Evolutionary conservation across 1,140 invertebrate genomes (phyloP), one percentile per base, ranked within the genome.

Genomic region (Zelostemma sp.): DNA sequence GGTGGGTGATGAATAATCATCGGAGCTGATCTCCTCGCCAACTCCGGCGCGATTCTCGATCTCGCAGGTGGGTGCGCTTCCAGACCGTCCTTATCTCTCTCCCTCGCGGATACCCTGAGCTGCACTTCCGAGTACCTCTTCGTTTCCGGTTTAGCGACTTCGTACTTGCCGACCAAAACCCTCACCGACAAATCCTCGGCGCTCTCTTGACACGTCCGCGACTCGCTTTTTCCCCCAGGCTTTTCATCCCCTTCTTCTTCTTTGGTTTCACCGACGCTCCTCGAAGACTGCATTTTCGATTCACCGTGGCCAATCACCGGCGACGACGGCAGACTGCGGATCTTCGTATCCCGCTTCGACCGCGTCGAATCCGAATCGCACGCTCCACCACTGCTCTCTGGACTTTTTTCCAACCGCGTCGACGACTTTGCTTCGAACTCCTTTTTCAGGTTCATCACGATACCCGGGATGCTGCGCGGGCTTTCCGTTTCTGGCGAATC

Each of bases 361-460:
- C 75, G 77, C 31, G 71, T 14, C 15, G 62, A 28, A 16, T 67
- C 63, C 6, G 68, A 41, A 0, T 73, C 59, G 17, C 55, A 66
- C 5, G 59, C 5, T 31, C 35, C 18, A 48, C 61, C 5, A 40
- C 38, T 25, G 38, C 47, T 19, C 50, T 86, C 79, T 4, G 85
- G 72, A 73, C 80, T 79, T 50, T 79, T 80, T 31, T 83, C 80
- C 9, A 75, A 48, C 35, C 75, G 78, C 38, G 82, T 88, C 2
- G 89, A 74, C 14, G 75, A 91, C 75, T 93, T 93, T 6, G 93
- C 92, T 84, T 95, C 93, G 78, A 95, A 94, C 77, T 94, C 93
- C 80, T 92, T 92, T 82, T 94, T 95, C 54, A 94, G 88, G 85
- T 91, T 93, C 86, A 91, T 90, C 14, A 95, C 93, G 67, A 91